phyloP scores from a whole-genome alignment of 1,140 invertebrate genomes.

The Neodiprion fabricii region DNA sequence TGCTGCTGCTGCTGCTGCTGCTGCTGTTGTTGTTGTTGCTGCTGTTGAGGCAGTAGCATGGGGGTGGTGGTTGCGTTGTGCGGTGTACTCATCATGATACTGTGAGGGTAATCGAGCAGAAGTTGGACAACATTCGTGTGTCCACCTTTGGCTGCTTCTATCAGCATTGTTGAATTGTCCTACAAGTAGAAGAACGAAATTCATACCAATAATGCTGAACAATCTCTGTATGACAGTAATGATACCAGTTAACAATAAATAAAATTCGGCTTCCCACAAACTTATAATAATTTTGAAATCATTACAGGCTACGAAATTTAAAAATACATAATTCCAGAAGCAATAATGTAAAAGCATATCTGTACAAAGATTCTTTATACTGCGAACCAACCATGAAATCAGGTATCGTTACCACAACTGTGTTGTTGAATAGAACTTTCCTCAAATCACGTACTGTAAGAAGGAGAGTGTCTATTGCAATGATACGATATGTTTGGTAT shows the following conservation, averaged over 20 bases:
- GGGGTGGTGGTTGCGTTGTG: slow-evolving; percentile 46
- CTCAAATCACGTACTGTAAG: too few species aligned
- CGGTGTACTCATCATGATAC: slow-evolving; percentile 70
- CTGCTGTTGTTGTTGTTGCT: slow-evolving; percentile 55
- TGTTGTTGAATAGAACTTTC: too few species aligned
- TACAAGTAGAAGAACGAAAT: slow-evolving; percentile 45
- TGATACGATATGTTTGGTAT: too few species aligned
- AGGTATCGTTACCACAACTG: too few species aligned
- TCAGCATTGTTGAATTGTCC: slow-evolving; percentile 98
- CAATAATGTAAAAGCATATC: too few species aligned
- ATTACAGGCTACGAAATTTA: too few species aligned
- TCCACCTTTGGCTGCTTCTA: slow-evolving; percentile 97
- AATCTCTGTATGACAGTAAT: not conserved
- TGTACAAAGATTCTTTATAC: too few species aligned
- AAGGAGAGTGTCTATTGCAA: too few species aligned
- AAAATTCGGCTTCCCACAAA: not conserved
- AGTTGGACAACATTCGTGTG: slow-evolving; percentile 95
- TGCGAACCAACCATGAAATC: too few species aligned
- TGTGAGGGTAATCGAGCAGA: slow-evolving; percentile 92
- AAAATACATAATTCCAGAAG: too few species aligned
- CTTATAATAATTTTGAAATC: not conserved
- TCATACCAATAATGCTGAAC: not conserved
- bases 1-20: slow-evolving; percentile 43
- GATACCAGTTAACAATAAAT: not conserved
- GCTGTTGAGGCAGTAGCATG: slow-evolving; percentile 57